Evolutionary conservation across 2,797 vertebrate genomes (phyloP), one percentile per base, ranked within the genome.

Genomic region (Falco naumanni): DNA sequence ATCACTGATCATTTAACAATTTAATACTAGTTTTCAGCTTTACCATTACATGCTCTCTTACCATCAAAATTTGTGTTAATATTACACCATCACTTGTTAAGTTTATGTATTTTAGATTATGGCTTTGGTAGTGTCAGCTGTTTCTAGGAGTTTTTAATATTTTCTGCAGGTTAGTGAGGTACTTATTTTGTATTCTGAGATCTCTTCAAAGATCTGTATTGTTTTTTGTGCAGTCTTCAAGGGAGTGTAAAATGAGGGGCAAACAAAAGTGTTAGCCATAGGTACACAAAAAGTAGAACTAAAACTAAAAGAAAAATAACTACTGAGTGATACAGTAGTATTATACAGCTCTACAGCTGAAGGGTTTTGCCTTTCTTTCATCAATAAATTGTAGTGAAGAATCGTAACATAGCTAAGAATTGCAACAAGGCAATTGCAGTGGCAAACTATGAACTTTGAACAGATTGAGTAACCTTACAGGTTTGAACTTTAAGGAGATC

Each of bases 161-260:
- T 82, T 85, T 95, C 79, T 51, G 94, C 88, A 39, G 64, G 77
- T 89, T 96, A 90, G 77, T 89, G 95, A 90, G 78, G 68, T 25
- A 72, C 84, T 92, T 96, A 69, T 19, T 92, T 94, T 89, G 88
- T 93, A 77, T 97, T 96, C 53, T 89, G 87, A 69, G 60, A 48
- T 94, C 69, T 43, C 43, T 93, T 68, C 64, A 93, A 9, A 84
- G 59, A 34, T 89, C 45, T 43, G 6, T 22, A 20, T 90, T 93
- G 22, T 13, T 96, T 80, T 74, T 96, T 37, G 61, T 89, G 66
- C 78, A 61, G 16, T 91, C 95, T 97, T 90, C 48, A 93, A 87
- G 65, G 51, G 78, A 89, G 64, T 14, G 57, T 64, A 37, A 96
- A 50, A 87, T 50, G 47, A 48, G 6, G 15, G 70, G 76, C 74